Conservation (phyloP, 2,888 invertebrate species). For the Perizoma affinitatum region DNA sequence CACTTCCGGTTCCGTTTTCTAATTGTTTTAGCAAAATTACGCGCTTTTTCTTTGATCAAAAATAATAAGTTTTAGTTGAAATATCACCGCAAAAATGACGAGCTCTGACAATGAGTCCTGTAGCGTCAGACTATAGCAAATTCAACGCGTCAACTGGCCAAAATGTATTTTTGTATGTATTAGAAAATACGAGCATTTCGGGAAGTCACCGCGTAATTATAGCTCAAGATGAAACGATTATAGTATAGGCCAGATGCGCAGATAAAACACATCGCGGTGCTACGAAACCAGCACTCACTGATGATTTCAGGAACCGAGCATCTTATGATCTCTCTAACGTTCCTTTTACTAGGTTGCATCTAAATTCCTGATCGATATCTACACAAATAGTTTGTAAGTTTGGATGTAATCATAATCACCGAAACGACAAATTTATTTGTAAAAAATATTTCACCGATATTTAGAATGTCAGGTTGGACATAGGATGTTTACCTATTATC, state of each 20-base stretch:
- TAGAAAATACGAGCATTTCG: slow-evolving; percentile 67
- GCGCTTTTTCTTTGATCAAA: slow-evolving; percentile 17
- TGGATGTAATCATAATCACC: too few relatives aligned
- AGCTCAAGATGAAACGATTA: slow-evolving; percentile 44
- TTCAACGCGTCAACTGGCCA: slow-evolving; percentile 66
- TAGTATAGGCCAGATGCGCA: slow-evolving; percentile 32
- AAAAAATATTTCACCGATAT: too few relatives aligned
- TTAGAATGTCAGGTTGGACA: too few relatives aligned
- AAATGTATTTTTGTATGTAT: slow-evolving; percentile 43
- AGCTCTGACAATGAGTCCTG: slow-evolving; percentile 69
- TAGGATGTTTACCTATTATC: too few relatives aligned
- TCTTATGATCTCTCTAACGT: not conserved
- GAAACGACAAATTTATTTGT: too few relatives aligned
- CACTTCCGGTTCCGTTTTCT: slow-evolving; percentile 55
- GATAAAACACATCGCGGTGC: slow-evolving; percentile 37
- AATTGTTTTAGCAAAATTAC: slow-evolving; percentile 33
- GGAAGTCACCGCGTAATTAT: slow-evolving; percentile 67
- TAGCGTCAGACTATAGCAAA: slow-evolving; percentile 63
- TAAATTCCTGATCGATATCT: too few relatives aligned
- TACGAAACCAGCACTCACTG: slow-evolving; percentile 8
- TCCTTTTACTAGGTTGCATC: too few relatives aligned
- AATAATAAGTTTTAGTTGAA: slow-evolving; percentile 14
- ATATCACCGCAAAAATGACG: slow-evolving; percentile 55
- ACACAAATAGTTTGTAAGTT: too few relatives aligned
- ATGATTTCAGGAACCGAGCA: slow-evolving; percentile 6